Evolutionary conservation across 2,113 vertebrate genomes (phyloP), one percentile per base, ranked within the genome.

Genomic region (Tupaia chinensis): DNA sequence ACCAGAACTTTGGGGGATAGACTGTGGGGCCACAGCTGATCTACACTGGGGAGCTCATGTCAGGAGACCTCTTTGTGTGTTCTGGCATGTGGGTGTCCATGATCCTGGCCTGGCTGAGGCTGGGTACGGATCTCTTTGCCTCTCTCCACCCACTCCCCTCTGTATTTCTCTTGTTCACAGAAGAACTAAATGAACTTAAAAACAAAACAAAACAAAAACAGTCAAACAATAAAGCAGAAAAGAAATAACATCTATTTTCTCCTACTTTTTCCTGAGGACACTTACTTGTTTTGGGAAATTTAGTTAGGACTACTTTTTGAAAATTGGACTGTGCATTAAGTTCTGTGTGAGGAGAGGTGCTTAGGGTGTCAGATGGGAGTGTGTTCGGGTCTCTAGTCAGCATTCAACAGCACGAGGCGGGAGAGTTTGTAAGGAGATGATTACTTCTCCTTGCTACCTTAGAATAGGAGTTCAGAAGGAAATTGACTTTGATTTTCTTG

Each of bases 401-500:
- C 76, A 73, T 83, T 94, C 86, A 81, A 91, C 81, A 29, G 32
- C 54, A 58, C 8, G 25, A 32, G 8, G 66, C 73, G 34, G 74
- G 87, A 91, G 60, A 61, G 44, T 65, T 94, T 96, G 44, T 89
- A 91, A 93, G 53, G 53, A 95, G 89, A 94, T 96, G 82, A 94
- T 97, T 93, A 77, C 70, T 97, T 96, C 56, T 94, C 70, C 60
- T 85, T 22, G 86, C 65, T 65, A 91, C 63, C 32, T 91, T 34
- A 65, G 89, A 96, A 86, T 25, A 15, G 93, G 58, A 93, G 34
- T 94, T 93, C 79, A 77, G 95, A 97, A 97, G 69, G 66, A 96
- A 91, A 97, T 70, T 95, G 92, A 95, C 92, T 97, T 96, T 97
- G 96, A 97, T 97, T 97, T 94, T 97, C 80, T 91, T 93, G 92